Conservation (phyloP, 2,113 vertebrate genomes). For the Asarcornis scutulata region DNA sequence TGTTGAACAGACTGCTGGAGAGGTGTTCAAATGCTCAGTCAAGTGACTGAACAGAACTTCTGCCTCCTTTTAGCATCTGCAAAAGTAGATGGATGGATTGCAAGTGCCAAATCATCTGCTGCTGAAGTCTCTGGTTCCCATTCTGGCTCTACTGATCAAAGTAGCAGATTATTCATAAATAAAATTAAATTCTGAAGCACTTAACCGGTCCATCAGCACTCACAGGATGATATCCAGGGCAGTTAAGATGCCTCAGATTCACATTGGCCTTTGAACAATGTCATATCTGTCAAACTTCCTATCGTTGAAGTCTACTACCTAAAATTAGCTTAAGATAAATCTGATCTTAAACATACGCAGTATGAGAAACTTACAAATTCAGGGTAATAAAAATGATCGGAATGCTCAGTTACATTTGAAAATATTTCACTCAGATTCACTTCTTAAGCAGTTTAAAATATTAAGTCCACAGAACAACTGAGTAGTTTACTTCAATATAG, state of each 20-base stretch:
- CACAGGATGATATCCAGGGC: neutral
- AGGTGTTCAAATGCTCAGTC: neutral
- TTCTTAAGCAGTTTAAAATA: neutral
- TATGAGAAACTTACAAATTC: neutral
- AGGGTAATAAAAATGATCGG: neutral
- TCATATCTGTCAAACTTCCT: neutral
- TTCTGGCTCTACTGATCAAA: neutral
- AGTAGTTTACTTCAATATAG: neutral
- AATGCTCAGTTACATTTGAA: neutral
- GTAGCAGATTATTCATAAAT: neutral
- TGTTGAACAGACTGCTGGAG: neutral
- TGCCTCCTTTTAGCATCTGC: neutral
- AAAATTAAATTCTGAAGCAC: neutral
- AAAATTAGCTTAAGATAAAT: neutral
- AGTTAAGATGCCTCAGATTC: neutral
- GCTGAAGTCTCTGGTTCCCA: neutral
- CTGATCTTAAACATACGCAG: fast-evolving
- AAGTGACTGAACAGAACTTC: neutral
- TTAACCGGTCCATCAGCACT: neutral
- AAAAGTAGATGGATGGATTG: neutral
- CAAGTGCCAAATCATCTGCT: neutral
- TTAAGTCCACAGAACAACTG: neutral
- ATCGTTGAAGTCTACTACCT: neutral
- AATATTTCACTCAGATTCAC: neutral
- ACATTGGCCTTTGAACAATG: neutral